Conservation (phyloP, 2,797 vertebrate genomes). For the Sparidentex hasta region DNA sequence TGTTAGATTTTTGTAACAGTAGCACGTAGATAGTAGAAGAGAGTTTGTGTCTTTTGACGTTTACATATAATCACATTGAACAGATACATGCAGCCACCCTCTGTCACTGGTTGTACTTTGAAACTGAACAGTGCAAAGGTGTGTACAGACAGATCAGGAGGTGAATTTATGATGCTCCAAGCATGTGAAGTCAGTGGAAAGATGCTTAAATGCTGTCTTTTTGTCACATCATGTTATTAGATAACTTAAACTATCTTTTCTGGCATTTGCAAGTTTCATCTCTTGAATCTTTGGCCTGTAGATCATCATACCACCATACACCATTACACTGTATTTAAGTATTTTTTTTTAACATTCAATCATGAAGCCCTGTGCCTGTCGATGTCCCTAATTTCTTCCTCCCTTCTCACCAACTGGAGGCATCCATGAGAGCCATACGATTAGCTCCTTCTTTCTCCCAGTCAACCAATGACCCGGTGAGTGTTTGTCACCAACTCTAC, state of each 20-base stretch:
- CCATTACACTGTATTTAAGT: neutral
- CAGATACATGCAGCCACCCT: neutral
- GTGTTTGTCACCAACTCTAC: slow-evolving; percentile 48
- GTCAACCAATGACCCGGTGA: slow-evolving; percentile 78
- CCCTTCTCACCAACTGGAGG: slow-evolving; percentile 91
- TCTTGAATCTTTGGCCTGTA: neutral
- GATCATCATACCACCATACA: neutral
- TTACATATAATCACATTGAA: neutral
- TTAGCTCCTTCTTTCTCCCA: slow-evolving; percentile 83
- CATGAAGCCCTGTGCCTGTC: slow-evolving; percentile 81
- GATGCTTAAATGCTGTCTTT: neutral
- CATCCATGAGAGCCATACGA: slow-evolving; percentile 90
- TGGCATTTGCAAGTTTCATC: neutral
- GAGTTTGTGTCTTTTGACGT: neutral
- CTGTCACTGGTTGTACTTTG: neutral
- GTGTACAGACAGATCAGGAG: neutral
- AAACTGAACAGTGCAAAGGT: neutral
- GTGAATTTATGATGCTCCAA: no score
- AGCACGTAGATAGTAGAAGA: no score
- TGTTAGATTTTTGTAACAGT: no score
- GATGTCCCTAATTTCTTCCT: slow-evolving; percentile 96
- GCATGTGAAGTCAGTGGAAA: neutral
- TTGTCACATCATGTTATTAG: neutral
- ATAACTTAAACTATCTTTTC: neutral
- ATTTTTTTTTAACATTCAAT: slow-evolving; percentile 82